phyloP scores from a whole-genome alignment of 2,888 invertebrate species.

The Meghimatium bilineatum region DNA sequence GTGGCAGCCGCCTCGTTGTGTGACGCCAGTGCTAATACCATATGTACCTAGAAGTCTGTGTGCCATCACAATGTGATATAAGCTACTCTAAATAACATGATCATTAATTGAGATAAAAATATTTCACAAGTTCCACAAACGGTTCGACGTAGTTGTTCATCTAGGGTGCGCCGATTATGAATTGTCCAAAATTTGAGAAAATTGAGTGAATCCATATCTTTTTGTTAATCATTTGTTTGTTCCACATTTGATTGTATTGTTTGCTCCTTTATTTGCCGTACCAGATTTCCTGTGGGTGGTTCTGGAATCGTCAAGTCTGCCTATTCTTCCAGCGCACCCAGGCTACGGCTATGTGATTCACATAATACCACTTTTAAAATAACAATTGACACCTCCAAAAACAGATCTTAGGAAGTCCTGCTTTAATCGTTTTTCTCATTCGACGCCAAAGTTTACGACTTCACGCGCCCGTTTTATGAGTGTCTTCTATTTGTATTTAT shows the following conservation, averaged over 20 bases:
- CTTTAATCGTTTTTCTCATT: slow-evolving; percentile 22
- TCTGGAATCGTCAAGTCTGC: neutral
- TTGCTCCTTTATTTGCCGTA: neutral
- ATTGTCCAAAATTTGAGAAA: too few species aligned
- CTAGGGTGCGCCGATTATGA: too few species aligned
- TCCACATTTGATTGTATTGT: neutral
- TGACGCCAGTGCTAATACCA: too few species aligned
- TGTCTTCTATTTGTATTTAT: slow-evolving; percentile 38
- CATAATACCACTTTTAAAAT: slow-evolving; percentile 3
- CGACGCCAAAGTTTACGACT: slow-evolving; percentile 28
- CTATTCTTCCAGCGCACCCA: neutral
- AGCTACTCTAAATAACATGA: too few species aligned
- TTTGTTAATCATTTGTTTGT: neutral
- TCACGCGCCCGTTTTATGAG: slow-evolving; percentile 37
- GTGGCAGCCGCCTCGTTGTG: too few species aligned
- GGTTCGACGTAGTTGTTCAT: too few species aligned
- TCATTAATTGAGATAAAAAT: too few species aligned
- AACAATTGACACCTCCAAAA: slow-evolving; percentile 23
- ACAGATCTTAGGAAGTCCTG: slow-evolving; percentile 22
- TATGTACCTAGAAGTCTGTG: too few species aligned
- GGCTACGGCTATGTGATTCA: neutral
- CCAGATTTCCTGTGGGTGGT: slow-evolving; percentile 32
- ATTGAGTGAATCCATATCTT: too few species aligned
- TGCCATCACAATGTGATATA: too few species aligned
- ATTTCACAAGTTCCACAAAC: too few species aligned